These are phyloP conservation scores for Rotaria socialis DNA, from an alignment of 2,888 invertebrate genomes.

Conservation along the genomic window DNA sequence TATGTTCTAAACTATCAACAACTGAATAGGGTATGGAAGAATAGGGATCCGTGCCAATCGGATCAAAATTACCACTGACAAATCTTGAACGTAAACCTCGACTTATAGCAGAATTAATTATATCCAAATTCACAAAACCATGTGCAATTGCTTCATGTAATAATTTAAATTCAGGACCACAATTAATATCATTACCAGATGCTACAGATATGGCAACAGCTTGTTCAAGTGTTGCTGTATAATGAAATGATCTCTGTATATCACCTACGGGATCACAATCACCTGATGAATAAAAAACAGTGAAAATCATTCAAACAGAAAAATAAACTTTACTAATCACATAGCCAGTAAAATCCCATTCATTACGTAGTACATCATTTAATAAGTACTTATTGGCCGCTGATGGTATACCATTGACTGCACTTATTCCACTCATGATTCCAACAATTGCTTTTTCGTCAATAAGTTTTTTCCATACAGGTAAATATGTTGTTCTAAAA, in stretches of 20 bases:
- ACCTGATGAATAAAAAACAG: not conserved
- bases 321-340: conserved; percentile 49
- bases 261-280: conserved; percentile 9
- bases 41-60: conserved; percentile 27
- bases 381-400: conserved; percentile 49
- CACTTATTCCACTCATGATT: conserved; percentile 44
- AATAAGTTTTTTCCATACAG: conserved; percentile 36
- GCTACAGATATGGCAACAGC: conserved; percentile 11
- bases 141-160: not conserved
- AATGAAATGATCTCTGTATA: conserved; percentile 20
- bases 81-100: conserved; percentile 34
- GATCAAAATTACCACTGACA: conserved; percentile 36
- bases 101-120: not conserved
- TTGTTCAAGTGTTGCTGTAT: conserved; percentile 32
- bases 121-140: conserved; percentile 6
- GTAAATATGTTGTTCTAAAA: conserved; percentile 21
- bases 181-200: conserved; percentile 34
- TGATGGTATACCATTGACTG: conserved; percentile 51
- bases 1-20: conserved; percentile 26
- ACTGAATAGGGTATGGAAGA: not conserved
- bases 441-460: conserved; percentile 36
- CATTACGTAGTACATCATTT: conserved; percentile 48
- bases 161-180: conserved; percentile 11
- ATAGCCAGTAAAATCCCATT: conserved; percentile 50
- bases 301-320: not conserved